These are phyloP conservation scores for Tenthredo amoena DNA, from an alignment of 2,888 invertebrate species.

Conservation along the genomic window DNA sequence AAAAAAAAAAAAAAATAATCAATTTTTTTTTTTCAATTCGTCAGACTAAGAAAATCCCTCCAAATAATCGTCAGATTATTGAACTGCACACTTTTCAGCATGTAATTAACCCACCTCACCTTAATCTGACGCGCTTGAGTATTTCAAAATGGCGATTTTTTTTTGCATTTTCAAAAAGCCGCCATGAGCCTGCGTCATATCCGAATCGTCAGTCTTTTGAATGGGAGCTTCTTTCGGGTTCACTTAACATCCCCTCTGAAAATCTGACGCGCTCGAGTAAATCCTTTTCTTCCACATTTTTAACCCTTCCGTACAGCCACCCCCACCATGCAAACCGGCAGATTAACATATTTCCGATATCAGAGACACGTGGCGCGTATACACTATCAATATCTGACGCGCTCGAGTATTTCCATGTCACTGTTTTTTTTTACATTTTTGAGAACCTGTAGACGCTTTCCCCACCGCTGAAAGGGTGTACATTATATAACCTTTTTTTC, in stretches of 20 bases:
- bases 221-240: constrained; percentile 57
- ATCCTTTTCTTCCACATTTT: constrained; percentile 55
- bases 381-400: constrained; percentile 13
- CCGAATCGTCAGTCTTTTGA: constrained; percentile 59
- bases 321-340: constrained; percentile 54
- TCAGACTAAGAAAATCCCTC: background rate
- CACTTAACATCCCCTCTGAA: constrained; percentile 55
- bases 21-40: background rate
- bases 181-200: constrained; percentile 57
- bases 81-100: no score
- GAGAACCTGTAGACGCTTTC: background rate
- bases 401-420: background rate
- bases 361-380: constrained; percentile 55
- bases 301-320: constrained; percentile 49
- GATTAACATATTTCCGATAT: constrained; percentile 58
- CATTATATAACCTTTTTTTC: background rate
- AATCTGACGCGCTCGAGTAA: constrained; percentile 59
- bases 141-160: constrained; percentile 54
- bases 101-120: constrained; percentile 47
- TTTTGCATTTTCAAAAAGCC: constrained; percentile 57
- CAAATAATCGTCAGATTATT: constrained; percentile 54
- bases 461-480: constrained; percentile 23
- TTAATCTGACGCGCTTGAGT: constrained; percentile 55
- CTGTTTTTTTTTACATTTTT: constrained; percentile 50
- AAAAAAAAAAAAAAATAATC: constrained; percentile 23